Evolutionary conservation across 2,113 vertebrate genomes (phyloP).

Genomic region (Atractosteus spatula): DNA sequence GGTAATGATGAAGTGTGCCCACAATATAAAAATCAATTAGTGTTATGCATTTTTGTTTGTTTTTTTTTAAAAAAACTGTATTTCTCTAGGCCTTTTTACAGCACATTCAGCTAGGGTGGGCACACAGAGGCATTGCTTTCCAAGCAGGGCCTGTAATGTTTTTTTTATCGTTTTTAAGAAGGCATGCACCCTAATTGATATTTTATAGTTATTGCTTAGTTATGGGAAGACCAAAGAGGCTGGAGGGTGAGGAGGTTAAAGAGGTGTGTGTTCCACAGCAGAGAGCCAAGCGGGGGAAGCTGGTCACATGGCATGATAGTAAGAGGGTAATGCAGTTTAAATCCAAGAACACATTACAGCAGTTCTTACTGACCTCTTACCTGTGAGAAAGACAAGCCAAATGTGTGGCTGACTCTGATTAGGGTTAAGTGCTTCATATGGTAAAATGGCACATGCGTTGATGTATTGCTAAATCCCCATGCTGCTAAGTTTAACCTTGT

Average conservation of each 20-base stretch:
- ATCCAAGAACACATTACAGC: background rate
- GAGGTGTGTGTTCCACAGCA: background rate
- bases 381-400: constrained; percentile 29
- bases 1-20: no score
- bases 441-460: constrained; percentile 49
- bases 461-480: constrained; percentile 27
- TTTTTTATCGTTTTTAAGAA: background rate
- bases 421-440: constrained; percentile 38
- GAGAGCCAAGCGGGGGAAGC: constrained; percentile 18
- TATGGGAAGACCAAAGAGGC: constrained; percentile 50
- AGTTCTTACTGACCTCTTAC: background rate
- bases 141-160: background rate
- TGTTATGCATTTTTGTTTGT: no score
- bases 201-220: constrained; percentile 1
- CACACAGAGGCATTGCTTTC: background rate
- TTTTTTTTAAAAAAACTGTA: no score
- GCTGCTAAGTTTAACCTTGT: constrained; percentile 47
- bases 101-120: background rate
- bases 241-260: constrained; percentile 57
- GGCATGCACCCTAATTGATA: background rate
- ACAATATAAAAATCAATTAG: no score
- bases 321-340: constrained; percentile 23
- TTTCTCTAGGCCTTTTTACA: no score
- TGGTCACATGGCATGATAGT: constrained; percentile 51
- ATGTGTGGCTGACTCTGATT: constrained; percentile 60